A percentile compares a stretch with the other conserved stretches of the same genome.
Conservation (phyloP, 2,113 vertebrate genomes). For the Myotis lucifugus region DNA sequence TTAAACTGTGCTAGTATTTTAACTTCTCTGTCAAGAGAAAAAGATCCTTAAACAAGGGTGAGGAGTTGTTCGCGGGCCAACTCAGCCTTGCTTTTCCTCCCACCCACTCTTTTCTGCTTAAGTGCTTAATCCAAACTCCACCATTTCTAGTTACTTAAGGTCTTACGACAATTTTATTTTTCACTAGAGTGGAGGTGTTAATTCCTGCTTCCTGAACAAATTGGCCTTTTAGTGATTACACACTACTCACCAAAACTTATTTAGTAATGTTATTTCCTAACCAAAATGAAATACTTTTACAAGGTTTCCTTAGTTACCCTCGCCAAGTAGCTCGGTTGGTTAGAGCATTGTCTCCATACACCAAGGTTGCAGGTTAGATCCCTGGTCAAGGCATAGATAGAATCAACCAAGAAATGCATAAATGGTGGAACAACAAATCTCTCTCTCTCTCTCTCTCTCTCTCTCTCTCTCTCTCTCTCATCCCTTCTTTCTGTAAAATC, state of each 20-base stretch:
- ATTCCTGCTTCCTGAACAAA: conserved; percentile 72
- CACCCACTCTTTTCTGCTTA: background rate
- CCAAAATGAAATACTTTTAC: background rate
- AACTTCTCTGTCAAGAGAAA: background rate
- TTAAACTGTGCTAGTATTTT: conserved; percentile 33
- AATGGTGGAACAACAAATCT: background rate
- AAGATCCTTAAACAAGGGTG: background rate
- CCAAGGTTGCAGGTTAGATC: background rate
- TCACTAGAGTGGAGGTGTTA: conserved; percentile 59
- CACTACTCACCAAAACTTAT: conserved; percentile 62
- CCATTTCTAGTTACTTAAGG: conserved; percentile 33
- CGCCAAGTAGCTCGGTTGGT: background rate
- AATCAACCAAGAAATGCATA: background rate
- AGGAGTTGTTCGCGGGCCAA: background rate
- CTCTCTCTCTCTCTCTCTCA: background rate
- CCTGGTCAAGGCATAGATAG: background rate
- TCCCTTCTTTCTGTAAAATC: background rate
- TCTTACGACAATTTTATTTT: background rate
- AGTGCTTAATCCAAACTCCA: background rate
- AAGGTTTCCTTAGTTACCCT: conserved; percentile 9
- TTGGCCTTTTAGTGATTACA: conserved; percentile 71
- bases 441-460: background rate
- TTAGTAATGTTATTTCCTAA: conserved; percentile 71
- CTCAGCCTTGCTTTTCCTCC: background rate
- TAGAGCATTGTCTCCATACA: background rate